A percentile compares a stretch with the other conserved stretches of the same genome.
These are phyloP conservation scores for Hycleus phaleratus DNA, from an alignment of 1,140 invertebrate genomes.

Conservation along the genomic window DNA sequence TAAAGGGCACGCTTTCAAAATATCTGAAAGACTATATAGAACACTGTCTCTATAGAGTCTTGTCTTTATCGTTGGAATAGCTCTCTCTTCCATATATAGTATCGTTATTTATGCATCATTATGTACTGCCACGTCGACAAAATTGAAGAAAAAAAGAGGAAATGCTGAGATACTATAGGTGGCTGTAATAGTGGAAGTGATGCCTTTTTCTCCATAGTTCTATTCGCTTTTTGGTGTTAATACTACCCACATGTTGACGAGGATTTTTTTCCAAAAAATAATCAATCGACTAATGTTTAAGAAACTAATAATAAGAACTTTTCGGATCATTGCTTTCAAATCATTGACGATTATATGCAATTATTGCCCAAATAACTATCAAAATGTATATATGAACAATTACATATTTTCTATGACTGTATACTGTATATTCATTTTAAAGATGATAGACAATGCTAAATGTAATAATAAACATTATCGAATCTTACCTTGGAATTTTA, in stretches of 20 bases:
- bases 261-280: too few relatives aligned
- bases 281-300: too few relatives aligned
- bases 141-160: too few relatives aligned
- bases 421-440: slow-evolving; percentile 15
- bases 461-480: slow-evolving; percentile 8
- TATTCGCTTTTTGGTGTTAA: slow-evolving; percentile 12
- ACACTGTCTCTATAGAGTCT: too few relatives aligned
- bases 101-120: slow-evolving; percentile 12
- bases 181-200: too few relatives aligned
- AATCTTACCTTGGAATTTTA: neutral
- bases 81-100: neutral
- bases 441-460: slow-evolving; percentile 4
- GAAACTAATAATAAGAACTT: slow-evolving; percentile 6
- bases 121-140: neutral
- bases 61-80: too few relatives aligned
- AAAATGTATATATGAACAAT: slow-evolving; percentile 9
- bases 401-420: slow-evolving; percentile 16
- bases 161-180: neutral
- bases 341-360: neutral
- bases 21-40: too few relatives aligned
- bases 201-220: slow-evolving; percentile 4
- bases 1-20: neutral
- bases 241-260: neutral
- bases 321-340: slow-evolving; percentile 4
- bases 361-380: slow-evolving; percentile 8